A percentile compares a stretch with the other conserved stretches of the same genome.
Evolutionary conservation across 2,888 invertebrate species (phyloP).

Genomic region (Trichopoda pennipes): DNA sequence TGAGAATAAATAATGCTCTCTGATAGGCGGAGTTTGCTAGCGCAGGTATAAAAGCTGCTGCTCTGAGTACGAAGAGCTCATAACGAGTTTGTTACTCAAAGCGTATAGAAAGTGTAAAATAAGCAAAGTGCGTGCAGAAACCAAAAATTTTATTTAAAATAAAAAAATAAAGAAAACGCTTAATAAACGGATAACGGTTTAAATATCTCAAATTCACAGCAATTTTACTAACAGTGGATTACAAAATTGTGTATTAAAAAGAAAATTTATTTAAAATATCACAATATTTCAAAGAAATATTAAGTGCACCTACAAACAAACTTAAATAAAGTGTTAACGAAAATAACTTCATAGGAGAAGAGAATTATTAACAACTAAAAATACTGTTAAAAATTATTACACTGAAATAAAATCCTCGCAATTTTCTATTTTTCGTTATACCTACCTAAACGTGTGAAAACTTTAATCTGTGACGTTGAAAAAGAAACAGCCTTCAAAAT

Average conservation of each 20-base stretch:
- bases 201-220: constrained; percentile 45
- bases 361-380: constrained; percentile 21
- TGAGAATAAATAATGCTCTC: constrained; percentile 47
- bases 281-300: constrained; percentile 36
- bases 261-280: not conserved
- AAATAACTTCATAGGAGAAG: not conserved
- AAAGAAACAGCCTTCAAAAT: constrained; percentile 79
- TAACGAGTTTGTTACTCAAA: constrained; percentile 73
- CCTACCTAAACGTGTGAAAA: constrained; percentile 43
- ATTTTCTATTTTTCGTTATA: not conserved
- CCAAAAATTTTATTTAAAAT: constrained; percentile 40
- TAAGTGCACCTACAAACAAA: constrained; percentile 16
- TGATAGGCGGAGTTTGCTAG: constrained; percentile 74
- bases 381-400: not conserved
- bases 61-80: constrained; percentile 75
- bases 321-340: constrained; percentile 19
- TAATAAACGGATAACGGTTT: constrained; percentile 70
- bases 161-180: constrained; percentile 45
- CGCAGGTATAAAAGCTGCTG: constrained; percentile 75
- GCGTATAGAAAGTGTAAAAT: constrained; percentile 60
- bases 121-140: constrained; percentile 35
- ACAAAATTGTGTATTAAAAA: constrained; percentile 45
- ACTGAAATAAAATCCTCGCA: constrained; percentile 42
- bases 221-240: constrained; percentile 52
- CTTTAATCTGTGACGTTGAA: constrained; percentile 26